A percentile compares a stretch with the other conserved stretches of the same genome.
Conservation (phyloP, 2,113 vertebrate genomes). For the Argyrosomus japonicus region DNA sequence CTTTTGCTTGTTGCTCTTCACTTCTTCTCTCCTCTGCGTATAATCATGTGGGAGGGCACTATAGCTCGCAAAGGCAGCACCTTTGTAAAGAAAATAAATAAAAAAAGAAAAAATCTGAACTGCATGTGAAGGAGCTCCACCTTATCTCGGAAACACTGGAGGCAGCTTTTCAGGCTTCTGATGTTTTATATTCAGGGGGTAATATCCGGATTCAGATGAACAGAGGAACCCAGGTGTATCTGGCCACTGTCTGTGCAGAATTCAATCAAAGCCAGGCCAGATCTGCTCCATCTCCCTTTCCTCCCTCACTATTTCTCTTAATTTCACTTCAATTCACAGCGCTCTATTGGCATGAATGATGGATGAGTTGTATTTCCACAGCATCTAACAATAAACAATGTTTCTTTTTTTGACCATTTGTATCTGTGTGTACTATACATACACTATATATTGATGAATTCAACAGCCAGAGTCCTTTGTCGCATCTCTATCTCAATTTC, state of each 20-base stretch:
- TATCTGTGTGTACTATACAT: not conserved
- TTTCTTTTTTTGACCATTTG: slow-evolving; percentile 41
- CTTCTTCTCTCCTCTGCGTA: not conserved
- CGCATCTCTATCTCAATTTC: slow-evolving; percentile 20
- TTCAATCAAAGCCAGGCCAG: slow-evolving; percentile 75
- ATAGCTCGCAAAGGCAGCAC: slow-evolving; percentile 9
- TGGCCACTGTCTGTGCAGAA: slow-evolving; percentile 61
- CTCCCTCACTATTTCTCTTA: slow-evolving; percentile 60
- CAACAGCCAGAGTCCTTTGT: not conserved
- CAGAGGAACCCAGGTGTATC: slow-evolving; percentile 77
- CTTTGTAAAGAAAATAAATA: slow-evolving; percentile 13
- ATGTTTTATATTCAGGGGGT: slow-evolving; percentile 73
- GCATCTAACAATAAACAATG: slow-evolving; percentile 42
- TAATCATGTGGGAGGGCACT: slow-evolving; percentile 25
- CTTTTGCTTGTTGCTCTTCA: not conserved
- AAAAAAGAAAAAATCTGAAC: slow-evolving; percentile 11
- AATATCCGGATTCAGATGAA: slow-evolving; percentile 72
- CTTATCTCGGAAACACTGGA: slow-evolving; percentile 53
- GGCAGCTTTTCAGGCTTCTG: slow-evolving; percentile 61
- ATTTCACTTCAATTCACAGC: slow-evolving; percentile 67
- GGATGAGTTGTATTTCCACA: slow-evolving; percentile 39
- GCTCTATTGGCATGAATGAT: slow-evolving; percentile 46
- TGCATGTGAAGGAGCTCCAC: slow-evolving; percentile 41
- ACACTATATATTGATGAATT: not conserved
- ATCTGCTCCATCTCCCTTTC: slow-evolving; percentile 50